A percentile compares a stretch with the other conserved stretches of the same genome.
Conservation (phyloP, 2,113 vertebrate genomes). For the Larimichthys crocea region DNA sequence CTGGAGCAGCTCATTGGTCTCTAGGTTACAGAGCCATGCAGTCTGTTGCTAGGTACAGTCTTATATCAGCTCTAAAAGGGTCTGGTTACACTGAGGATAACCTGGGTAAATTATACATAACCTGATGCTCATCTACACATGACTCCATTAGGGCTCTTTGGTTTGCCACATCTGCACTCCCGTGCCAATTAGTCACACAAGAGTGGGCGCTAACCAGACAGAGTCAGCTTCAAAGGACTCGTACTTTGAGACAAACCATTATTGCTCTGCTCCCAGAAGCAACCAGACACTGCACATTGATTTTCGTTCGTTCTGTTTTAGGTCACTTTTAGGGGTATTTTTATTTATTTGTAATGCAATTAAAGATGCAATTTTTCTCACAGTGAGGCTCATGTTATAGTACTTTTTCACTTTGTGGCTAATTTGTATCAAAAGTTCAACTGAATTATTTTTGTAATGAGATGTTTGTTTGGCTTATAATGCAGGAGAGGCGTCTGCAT, state of each 20-base stretch:
- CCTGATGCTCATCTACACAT: slow-evolving; percentile 68
- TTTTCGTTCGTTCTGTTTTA: background rate
- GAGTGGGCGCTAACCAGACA: slow-evolving; percentile 55
- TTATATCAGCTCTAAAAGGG: slow-evolving; percentile 57
- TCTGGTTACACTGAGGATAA: slow-evolving; percentile 75
- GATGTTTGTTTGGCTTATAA: slow-evolving; percentile 37
- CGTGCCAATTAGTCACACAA: slow-evolving; percentile 71
- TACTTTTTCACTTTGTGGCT: background rate
- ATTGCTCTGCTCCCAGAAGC: slow-evolving; percentile 31
- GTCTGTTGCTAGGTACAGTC: slow-evolving; percentile 69
- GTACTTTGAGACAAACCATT: slow-evolving; percentile 40
- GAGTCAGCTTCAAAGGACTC: slow-evolving; percentile 64
- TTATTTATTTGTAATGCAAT: slow-evolving; percentile 20
- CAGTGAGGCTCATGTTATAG: background rate
- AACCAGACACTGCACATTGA: slow-evolving; percentile 12
- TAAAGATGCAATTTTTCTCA: slow-evolving; percentile 1
- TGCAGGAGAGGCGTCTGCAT: slow-evolving; percentile 92
- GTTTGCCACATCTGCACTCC: slow-evolving; percentile 59
- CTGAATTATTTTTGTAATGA: slow-evolving; percentile 7
- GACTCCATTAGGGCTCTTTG: slow-evolving; percentile 53
- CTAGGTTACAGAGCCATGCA: slow-evolving; percentile 62
- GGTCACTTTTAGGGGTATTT: slow-evolving; percentile 18
- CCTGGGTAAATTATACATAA: slow-evolving; percentile 83
- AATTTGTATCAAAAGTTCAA: slow-evolving; percentile 21
- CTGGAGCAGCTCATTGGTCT: slow-evolving; percentile 60